Evolutionary conservation across 2,797 vertebrate species (phyloP).

Genomic region (Dicrostonyx torquatus): DNA sequence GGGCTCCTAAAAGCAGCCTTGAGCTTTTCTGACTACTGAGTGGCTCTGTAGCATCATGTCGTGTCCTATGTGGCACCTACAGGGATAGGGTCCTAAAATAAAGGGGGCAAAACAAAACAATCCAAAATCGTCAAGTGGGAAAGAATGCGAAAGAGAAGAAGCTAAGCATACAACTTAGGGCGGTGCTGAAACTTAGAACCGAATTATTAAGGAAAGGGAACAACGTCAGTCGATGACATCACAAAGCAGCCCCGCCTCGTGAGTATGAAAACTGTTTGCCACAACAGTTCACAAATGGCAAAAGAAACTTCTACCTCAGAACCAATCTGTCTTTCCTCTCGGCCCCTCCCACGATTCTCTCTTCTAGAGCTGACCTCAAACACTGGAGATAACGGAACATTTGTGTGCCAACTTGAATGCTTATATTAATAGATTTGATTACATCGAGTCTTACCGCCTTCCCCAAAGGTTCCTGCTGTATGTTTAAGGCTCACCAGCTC

Average conservation of each 20-base stretch:
- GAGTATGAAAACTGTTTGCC: neutral
- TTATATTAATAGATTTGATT: slow-evolving; percentile 22
- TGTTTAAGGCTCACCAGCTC: neutral
- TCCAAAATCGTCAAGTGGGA: neutral
- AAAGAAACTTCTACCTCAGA: neutral
- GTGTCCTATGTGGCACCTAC: neutral
- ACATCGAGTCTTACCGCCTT: neutral
- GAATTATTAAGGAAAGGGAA: neutral
- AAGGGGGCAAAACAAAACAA: neutral
- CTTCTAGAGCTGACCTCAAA: neutral
- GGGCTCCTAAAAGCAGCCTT: neutral
- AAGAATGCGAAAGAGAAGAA: slow-evolving; percentile 46
- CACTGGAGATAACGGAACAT: neutral
- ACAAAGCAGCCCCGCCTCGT: neutral
- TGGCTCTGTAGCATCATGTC: neutral
- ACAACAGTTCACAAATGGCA: neutral
- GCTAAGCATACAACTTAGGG: slow-evolving; percentile 1
- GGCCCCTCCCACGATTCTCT: neutral
- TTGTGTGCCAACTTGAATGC: slow-evolving; percentile 10
- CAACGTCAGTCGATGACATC: neutral
- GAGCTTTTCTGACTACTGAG: slow-evolving; percentile 5
- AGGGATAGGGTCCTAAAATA: neutral
- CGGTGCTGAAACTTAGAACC: neutral
- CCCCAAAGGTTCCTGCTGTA: neutral
- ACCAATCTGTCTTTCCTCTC: neutral